Percentiles rank a stretch among this genome's conserved stretches.
Conservation (phyloP, 2,797 vertebrate species). For the Sebastes dallii region DNA sequence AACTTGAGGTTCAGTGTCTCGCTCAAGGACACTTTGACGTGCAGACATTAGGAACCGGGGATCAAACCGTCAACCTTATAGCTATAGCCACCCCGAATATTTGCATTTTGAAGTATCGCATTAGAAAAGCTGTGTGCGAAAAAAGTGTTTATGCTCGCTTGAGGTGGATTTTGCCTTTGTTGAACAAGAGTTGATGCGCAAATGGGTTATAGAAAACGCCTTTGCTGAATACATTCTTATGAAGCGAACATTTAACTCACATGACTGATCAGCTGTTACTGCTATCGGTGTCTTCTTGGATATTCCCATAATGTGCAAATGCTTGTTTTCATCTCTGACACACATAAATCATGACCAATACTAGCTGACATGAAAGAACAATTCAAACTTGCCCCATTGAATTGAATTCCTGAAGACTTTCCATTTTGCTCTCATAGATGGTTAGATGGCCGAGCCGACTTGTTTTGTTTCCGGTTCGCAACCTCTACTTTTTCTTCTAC, state of each 20-base stretch:
- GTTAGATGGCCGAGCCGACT: neutral
- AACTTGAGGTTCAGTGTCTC: too few relatives aligned
- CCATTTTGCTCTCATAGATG: neutral
- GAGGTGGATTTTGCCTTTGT: neutral
- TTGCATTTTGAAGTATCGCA: too few relatives aligned
- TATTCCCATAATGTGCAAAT: neutral
- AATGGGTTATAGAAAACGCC: neutral
- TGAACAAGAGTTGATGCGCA: neutral
- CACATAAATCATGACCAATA: neutral
- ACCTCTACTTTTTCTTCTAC: neutral
- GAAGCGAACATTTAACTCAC: neutral
- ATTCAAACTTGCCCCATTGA: neutral
- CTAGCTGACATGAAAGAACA: neutral
- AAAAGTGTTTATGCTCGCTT: neutral
- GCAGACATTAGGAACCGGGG: too few relatives aligned
- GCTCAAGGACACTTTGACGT: too few relatives aligned
- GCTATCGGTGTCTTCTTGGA: neutral
- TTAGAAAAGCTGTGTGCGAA: neutral
- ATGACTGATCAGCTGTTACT: neutral
- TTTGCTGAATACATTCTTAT: neutral
- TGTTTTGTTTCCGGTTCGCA: too few relatives aligned
- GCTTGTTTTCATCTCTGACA: neutral
- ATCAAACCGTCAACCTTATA: rapidly evolving
- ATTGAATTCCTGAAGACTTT: neutral
- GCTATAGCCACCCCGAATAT: rapidly evolving